Percentiles rank a stretch among this genome's conserved stretches.
Conservation (phyloP, 2,113 vertebrate species). For the Bubalus kerabau region DNA sequence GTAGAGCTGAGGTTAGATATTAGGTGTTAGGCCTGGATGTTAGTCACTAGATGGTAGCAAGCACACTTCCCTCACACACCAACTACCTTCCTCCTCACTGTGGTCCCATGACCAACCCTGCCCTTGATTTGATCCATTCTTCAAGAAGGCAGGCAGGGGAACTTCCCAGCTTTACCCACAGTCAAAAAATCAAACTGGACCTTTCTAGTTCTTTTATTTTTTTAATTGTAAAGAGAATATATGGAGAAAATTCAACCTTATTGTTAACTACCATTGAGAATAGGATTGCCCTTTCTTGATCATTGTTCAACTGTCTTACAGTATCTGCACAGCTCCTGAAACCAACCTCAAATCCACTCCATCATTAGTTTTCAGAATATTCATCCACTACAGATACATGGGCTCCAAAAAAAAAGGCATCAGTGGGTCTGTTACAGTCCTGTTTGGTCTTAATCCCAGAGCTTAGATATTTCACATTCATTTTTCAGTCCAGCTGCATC, state of each 20-base stretch:
- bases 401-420: not conserved
- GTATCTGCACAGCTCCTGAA: not conserved
- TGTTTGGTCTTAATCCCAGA: not conserved
- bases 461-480: not conserved
- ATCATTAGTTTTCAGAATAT: not conserved
- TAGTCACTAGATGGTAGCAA: not conserved
- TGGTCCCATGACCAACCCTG: not conserved
- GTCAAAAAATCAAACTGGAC: not conserved
- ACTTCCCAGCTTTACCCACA: not conserved
- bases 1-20: not conserved
- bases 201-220: not conserved
- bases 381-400: not conserved
- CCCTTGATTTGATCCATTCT: not conserved
- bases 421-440: too few species aligned
- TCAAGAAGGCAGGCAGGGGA: not conserved
- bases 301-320: not conserved
- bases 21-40: not conserved
- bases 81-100: not conserved
- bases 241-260: not conserved
- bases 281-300: not conserved
- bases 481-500: not conserved
- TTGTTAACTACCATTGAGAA: not conserved
- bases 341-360: not conserved
- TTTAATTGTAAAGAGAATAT: not conserved
- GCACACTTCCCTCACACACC: not conserved